Base-by-base conservation (phyloP, 2,888 invertebrate species). In the Adela reaumurella region DNA sequence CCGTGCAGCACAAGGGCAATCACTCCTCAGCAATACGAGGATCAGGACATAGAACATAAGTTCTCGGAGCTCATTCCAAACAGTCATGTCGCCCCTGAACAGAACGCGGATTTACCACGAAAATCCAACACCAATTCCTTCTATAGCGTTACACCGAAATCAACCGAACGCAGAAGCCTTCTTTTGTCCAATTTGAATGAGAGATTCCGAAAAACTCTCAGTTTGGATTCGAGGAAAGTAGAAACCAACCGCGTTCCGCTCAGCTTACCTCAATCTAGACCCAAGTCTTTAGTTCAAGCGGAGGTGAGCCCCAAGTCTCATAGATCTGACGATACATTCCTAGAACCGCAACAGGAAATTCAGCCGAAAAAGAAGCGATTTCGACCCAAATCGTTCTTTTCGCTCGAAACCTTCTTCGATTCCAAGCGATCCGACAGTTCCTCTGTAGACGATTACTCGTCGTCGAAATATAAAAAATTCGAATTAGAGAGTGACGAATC, bases 401-500 rank as follows among this genome's bases (percentile, higher is more conserved):
- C 80, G 1, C 56, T 81, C n/a, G 80, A 81, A 50, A 77, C 78
- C 5, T 79, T 81, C 57, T 78, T 81, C 47, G 79, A 80, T 56
- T 65, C 71, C 0, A 76, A 79, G 60, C 73, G 72, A 54, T 80
- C 80, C 46, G 80, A 79, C 51, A 70, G 74, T 2, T 79, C 80
- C 17, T 79, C 80, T 0, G 62, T 76, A 50, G 80, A 81, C 52
- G 80, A 81, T 55, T 80, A 74, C 51, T 76, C 74, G 52, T 80
- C 80, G 1, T 81, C 80, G 1, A 80, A 80, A 61, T 81, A 81
- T 55, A 78, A 79, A 54, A 67, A 79, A 17, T 80, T 81, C 51
- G 79, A 81, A 53, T 59, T 79, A 14, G 80, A 80, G 60, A 73
- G 76, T 49, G 79, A 79, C 54, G 80, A 80, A 52, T 79, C 79